A percentile compares a stretch with the other conserved stretches of the same genome.
These are phyloP conservation scores for Gobiocypris rarus DNA, from an alignment of 2,113 vertebrate genomes.

Conservation along the genomic window DNA sequence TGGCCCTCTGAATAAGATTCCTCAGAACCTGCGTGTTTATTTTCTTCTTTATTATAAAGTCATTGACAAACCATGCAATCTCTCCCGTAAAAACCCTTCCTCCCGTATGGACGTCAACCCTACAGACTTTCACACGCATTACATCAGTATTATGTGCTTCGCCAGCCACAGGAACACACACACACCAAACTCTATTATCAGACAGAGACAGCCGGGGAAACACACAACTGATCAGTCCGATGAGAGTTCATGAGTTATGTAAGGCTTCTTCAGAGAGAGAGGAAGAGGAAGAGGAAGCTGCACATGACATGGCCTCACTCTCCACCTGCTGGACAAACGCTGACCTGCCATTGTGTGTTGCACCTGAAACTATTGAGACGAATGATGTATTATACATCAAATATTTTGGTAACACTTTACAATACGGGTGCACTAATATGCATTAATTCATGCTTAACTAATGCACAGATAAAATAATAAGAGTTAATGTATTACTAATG, in stretches of 20 bases:
- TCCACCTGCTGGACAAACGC: slow-evolving; percentile 25
- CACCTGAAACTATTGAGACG: neutral
- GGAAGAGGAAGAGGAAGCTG: neutral
- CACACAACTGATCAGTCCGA: neutral
- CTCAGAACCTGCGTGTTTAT: neutral
- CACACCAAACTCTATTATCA: slow-evolving; percentile 7
- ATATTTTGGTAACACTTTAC: too few species aligned
- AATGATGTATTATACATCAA: neutral
- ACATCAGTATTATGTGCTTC: neutral
- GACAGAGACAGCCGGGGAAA: neutral
- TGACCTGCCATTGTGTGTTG: neutral
- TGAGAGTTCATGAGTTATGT: neutral
- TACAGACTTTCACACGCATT: neutral
- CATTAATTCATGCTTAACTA: too few species aligned
- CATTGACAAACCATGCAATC: neutral
- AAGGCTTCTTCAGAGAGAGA: neutral
- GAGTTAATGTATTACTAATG: too few species aligned
- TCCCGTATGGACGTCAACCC: neutral
- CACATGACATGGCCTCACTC: neutral
- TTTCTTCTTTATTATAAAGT: neutral
- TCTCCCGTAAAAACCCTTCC: neutral
- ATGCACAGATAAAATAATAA: too few species aligned
- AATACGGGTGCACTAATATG: too few species aligned
- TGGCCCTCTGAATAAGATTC: neutral
- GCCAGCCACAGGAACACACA: neutral